Percentiles rank a stretch among this genome's conserved stretches.
Conservation (phyloP, 2,888 invertebrate genomes). For the Melanostoma scalare region DNA sequence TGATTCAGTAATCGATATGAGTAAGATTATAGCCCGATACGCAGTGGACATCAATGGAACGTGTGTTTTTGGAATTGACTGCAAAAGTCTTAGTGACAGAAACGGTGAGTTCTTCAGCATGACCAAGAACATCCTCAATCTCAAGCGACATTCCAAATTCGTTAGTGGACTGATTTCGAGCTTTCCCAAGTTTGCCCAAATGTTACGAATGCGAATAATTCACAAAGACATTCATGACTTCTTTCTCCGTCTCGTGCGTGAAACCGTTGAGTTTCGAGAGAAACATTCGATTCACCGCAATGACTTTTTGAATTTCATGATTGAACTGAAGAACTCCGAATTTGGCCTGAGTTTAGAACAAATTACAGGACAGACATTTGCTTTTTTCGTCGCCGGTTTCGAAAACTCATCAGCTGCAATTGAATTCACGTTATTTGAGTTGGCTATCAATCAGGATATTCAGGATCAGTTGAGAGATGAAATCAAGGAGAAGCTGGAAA, state of each 20-base stretch:
- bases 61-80: too few species aligned
- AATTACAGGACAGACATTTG: slow-evolving; percentile 80
- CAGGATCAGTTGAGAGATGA: slow-evolving; percentile 76
- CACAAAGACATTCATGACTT: slow-evolving; percentile 77
- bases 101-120: too few species aligned
- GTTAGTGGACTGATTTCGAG: too few species aligned
- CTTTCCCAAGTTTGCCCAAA: too few species aligned
- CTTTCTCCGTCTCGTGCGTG: slow-evolving; percentile 79
- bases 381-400: slow-evolving; percentile 83
- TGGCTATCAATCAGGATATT: slow-evolving; percentile 78
- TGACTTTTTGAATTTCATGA: slow-evolving; percentile 83
- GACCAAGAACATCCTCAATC: too few species aligned
- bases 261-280: slow-evolving; percentile 80
- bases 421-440: slow-evolving; percentile 82
- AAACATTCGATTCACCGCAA: slow-evolving; percentile 79
- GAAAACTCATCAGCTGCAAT: slow-evolving; percentile 86
- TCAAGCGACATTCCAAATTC: too few species aligned
- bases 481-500: slow-evolving; percentile 75
- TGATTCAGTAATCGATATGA: too few species aligned
- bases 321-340: slow-evolving; percentile 79
- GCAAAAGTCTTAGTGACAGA: too few species aligned
- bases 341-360: slow-evolving; percentile 75
- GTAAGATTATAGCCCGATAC: too few species aligned
- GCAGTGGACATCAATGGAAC: too few species aligned
- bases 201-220: slow-evolving; percentile 6